Evolutionary conservation across 2,888 invertebrate genomes (phyloP).

Genomic region (Saturnia pavonia): DNA sequence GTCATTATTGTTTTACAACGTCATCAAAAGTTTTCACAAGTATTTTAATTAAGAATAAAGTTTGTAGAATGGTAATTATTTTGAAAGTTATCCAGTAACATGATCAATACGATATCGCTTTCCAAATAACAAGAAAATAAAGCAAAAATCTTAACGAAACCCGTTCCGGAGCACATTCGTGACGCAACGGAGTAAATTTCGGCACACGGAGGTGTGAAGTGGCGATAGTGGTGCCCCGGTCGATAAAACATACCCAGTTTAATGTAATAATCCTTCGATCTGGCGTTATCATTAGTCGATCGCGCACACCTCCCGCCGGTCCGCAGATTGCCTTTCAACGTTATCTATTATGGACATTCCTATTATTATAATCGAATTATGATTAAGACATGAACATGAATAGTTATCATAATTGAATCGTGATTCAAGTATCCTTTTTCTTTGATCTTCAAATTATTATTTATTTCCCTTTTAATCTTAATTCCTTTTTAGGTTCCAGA

Average conservation of each 20-base stretch:
- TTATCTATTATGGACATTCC: conserved; percentile 65
- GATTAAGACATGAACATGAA: not conserved
- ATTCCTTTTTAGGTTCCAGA: not conserved
- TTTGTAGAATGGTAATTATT: not conserved
- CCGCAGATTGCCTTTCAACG: conserved; percentile 68
- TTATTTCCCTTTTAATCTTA: not conserved
- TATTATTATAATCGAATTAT: not conserved
- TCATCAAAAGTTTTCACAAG: not conserved
- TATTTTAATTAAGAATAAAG: not conserved
- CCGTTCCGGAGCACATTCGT: conserved; percentile 33
- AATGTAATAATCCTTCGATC: conserved; percentile 80
- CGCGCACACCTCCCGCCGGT: conserved; percentile 75
- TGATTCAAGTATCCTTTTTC: too few relatives aligned
- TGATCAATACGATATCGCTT: not conserved
- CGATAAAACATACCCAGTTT: conserved; percentile 66
- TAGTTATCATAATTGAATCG: not conserved
- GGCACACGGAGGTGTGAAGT: conserved; percentile 61
- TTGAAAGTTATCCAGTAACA: not conserved
- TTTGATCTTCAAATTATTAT: not conserved
- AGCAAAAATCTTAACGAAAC: conserved; percentile 21
- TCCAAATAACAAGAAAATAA: conserved; percentile 5
- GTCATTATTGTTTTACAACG: too few relatives aligned
- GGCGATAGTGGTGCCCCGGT: conserved; percentile 33
- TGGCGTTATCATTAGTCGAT: conserved; percentile 75
- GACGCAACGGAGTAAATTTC: conserved; percentile 47